phyloP scores from a whole-genome alignment of 2,888 invertebrate species.

The Nymphalis polychloros region DNA sequence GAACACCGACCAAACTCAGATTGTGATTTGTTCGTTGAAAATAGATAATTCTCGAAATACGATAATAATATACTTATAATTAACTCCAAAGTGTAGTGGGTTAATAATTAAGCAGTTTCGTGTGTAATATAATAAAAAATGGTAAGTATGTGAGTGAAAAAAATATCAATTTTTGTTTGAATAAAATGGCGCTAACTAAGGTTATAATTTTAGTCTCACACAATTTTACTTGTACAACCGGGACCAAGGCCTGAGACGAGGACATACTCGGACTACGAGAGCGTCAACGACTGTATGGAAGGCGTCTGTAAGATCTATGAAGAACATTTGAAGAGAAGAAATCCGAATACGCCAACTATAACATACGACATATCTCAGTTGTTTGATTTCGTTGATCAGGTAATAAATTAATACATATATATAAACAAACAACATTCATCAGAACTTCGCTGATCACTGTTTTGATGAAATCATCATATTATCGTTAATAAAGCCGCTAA shows the following conservation, averaged over 20 bases:
- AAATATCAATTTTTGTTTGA: slow-evolving; percentile 48
- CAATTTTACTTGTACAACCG: slow-evolving; percentile 97
- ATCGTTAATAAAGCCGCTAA: too few relatives aligned
- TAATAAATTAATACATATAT: slow-evolving; percentile 47
- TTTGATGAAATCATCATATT: too few relatives aligned
- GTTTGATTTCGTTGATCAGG: slow-evolving; percentile 98
- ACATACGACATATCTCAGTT: slow-evolving; percentile 99
- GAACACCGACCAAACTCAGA: not conserved
- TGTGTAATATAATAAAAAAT: slow-evolving; percentile 43
- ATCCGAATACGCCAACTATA: slow-evolving; percentile 97
- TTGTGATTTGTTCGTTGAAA: slow-evolving; percentile 4
- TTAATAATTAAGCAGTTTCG: slow-evolving; percentile 4
- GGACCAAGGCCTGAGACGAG: slow-evolving; percentile 96
- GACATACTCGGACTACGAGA: slow-evolving; percentile 99
- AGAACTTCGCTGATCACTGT: too few relatives aligned
- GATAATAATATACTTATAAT: slow-evolving; percentile 8
- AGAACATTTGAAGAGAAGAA: slow-evolving; percentile 96
- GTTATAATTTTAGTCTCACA: slow-evolving; percentile 89
- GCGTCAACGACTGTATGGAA: slow-evolving; percentile 98
- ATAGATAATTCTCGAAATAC: slow-evolving; percentile 34
- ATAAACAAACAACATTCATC: not conserved
- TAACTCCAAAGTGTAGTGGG: not conserved
- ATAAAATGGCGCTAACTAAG: slow-evolving; percentile 63
- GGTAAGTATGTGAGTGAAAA: slow-evolving; percentile 49
- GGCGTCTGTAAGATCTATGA: slow-evolving; percentile 99